Conservation (phyloP, 2,113 vertebrate species). For the Daubentonia madagascariensis region DNA sequence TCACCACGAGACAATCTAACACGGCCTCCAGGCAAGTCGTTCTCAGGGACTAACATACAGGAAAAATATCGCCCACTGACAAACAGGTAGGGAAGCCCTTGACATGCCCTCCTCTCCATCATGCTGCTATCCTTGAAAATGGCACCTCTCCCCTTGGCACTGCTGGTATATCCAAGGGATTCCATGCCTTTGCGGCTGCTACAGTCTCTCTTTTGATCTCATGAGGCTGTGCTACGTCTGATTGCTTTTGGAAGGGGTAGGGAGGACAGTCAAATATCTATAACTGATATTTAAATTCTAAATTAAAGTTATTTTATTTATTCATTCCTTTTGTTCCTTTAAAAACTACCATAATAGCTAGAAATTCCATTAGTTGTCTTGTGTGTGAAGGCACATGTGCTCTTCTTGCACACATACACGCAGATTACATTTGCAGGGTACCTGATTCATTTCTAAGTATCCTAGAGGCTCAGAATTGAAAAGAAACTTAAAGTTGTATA, state of each 20-base stretch:
- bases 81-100: background rate
- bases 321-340: background rate
- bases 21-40: background rate
- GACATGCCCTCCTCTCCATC: accelerated
- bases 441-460: background rate
- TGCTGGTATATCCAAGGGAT: too few relatives aligned
- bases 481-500: background rate
- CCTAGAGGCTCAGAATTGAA: background rate
- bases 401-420: background rate
- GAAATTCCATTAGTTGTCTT: background rate
- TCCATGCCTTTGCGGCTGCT: background rate
- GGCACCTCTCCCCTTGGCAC: background rate
- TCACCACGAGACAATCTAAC: background rate
- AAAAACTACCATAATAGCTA: background rate
- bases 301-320: background rate
- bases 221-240: accelerated
- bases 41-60: background rate
- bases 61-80: background rate
- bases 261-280: background rate
- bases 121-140: accelerated
- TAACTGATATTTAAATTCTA: background rate
- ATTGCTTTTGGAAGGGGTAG: background rate
- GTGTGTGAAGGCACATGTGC: too few relatives aligned
- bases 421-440: background rate
- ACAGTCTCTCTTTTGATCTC: background rate